Evolutionary conservation across 2,113 vertebrate species (phyloP), one percentile per base, ranked within the genome.

Genomic region (Eptesicus fuscus): DNA sequence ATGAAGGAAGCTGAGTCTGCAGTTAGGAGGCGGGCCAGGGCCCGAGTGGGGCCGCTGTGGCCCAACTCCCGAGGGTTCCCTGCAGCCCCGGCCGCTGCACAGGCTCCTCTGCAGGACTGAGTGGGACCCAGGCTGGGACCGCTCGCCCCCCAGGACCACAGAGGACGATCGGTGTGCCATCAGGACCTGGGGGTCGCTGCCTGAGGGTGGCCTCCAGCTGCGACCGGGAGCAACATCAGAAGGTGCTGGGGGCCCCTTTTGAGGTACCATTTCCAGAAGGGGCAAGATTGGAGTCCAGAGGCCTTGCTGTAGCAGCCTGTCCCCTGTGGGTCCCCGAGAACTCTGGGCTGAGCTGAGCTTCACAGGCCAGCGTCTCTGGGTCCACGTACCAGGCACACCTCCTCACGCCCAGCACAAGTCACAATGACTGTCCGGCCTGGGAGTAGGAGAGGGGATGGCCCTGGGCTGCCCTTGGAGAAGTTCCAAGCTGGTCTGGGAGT

Each of bases 371-470:
- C 3, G 2, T n/a, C 47, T 35, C 47, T 59, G 67, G 67, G 59
- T 18, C 35, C 16, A 23, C 4, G 49, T 1, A 4, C 56, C 17
- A 3, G 65, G 73, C 56, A 35, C 1, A 0, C 12, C 80, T 40
- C 82, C 4, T 49, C 23, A 30, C 20, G 11, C 37, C 49, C 20
- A 2, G 49, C 28, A 22, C 0, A 32, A 32, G 12, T 37, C 42
- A n/a, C n/a, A 13, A 32, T 0, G 6, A 32, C 1, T 30, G 25
- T 11, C 10, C 1, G 16, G 13, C 30, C 49, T 10, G 11, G 53
- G 47, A 69, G 40, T 0, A 6, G 76, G 56, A 32, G 22, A 49
- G 22, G 20, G 12, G 23, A 10, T 11, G 22, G 9, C 56, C 44
- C 4, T 23, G 3, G 35, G 71, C n/a, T 53, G 14, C 35, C 40